Base-by-base conservation (phyloP, 2,797 vertebrate genomes). In the Enteromius paludinosus region DNA sequence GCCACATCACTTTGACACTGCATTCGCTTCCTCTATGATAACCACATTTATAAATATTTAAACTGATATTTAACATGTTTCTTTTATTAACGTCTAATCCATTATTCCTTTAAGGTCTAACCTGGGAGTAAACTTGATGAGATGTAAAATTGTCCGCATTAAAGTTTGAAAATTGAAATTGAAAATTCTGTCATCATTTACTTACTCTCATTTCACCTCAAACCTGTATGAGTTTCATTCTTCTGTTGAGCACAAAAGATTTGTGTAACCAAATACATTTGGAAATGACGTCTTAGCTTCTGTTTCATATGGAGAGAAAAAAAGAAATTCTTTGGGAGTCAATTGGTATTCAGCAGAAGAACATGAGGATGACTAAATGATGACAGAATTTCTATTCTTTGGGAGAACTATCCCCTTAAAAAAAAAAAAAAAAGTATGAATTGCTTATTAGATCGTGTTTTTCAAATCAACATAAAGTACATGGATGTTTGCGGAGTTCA, bases 1-100 rank as follows among this genome's bases (percentile, higher is more conserved):
- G 45, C 45, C 47, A 49, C 47, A 18, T 49, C 17, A 49, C 47
- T 49, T 49, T 49, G 15, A 47, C 15, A 80, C 45, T 65, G 38
- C 45, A 79, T 56, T 49, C 72, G 61, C 83, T 71, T 78, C 30
- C 59, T 73, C 23, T 35, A 35, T 52, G 54, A 74, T 75, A 20
- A 70, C 8, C 23, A 71, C 65, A 83, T 66, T 70, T 78, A 64
- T 74, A 79, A 28, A 28, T 14, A 14, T 81, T 47, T 71, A 49
- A 59, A 77, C 18, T 43, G 80, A 61, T 81, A 59, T 43, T 38
- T 52, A 68, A 69, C 38, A 30, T n/a, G 66, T 72, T 73, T 52
- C 33, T 73, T 54, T 20, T 1, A n/a, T 54, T 54, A 0, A n/a
- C 9, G 0, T 52, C 18, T 45, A 79, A 33, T 71, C 47, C 28